Conservation (phyloP, 2,113 vertebrate species). For the Mastomys natalensis region DNA sequence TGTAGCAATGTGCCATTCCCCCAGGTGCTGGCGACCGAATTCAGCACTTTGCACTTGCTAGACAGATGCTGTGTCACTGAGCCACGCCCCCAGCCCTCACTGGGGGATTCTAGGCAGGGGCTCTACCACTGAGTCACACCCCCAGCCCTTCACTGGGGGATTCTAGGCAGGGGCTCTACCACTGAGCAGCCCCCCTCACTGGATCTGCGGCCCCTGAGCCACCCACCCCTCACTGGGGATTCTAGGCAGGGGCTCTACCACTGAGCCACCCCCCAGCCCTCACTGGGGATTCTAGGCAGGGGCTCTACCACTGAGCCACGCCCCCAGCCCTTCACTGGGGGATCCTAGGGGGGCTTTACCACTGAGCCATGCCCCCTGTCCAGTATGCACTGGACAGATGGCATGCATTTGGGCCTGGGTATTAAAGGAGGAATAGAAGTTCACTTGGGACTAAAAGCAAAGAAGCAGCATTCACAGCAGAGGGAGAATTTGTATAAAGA, state of each 20-base stretch:
- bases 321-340: not conserved
- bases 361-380: not conserved
- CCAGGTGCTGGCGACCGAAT: not conserved
- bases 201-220: too few species aligned
- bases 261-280: not conserved
- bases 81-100: not conserved
- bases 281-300: not conserved
- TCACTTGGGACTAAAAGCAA: not conserved
- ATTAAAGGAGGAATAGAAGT: slow-evolving; percentile 43
- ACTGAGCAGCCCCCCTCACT: too few species aligned
- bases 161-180: not conserved
- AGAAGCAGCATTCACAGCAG: not conserved
- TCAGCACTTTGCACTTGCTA: not conserved
- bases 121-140: not conserved
- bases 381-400: not conserved
- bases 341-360: not conserved
- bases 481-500: not conserved
- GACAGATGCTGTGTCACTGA: not conserved
- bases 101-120: not conserved
- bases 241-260: not conserved
- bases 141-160: not conserved
- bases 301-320: not conserved
- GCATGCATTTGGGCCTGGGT: not conserved
- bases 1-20: not conserved
- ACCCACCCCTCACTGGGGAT: not conserved